phyloP scores from a whole-genome alignment of 1,140 invertebrate species.

The Ectropis grisescens region DNA sequence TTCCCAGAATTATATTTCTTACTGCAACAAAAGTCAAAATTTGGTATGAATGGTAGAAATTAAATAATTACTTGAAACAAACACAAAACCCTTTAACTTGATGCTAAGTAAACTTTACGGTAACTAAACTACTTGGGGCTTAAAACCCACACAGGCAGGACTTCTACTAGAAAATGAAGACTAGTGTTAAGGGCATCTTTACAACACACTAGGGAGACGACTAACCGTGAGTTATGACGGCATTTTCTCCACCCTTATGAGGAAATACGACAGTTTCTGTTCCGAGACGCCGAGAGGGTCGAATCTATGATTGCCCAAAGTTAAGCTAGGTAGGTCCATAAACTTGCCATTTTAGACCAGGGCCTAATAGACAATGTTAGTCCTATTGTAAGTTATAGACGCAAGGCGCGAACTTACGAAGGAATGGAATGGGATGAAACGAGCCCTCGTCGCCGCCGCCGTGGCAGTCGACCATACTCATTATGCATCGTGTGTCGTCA shows the following conservation, averaged over 20 bases:
- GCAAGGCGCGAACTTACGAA: too few relatives aligned
- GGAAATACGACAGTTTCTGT: conserved; percentile 62
- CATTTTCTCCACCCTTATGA: conserved; percentile 62
- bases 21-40: too few relatives aligned
- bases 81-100: too few relatives aligned
- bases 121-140: too few relatives aligned
- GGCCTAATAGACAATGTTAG: too few relatives aligned
- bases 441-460: too few relatives aligned
- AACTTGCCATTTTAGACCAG: conserved; percentile 10
- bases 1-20: conserved; percentile 3
- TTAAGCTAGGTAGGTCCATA: conserved; percentile 29
- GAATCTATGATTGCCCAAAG: conserved; percentile 42
- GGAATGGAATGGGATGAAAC: too few relatives aligned
- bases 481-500: conserved; percentile 17
- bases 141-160: conserved; percentile 44
- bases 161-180: conserved; percentile 56
- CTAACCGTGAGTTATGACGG: conserved; percentile 61
- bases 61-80: too few relatives aligned
- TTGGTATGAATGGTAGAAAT: too few relatives aligned
- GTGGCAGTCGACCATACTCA: too few relatives aligned
- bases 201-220: conserved; percentile 54
- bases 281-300: conserved; percentile 30
- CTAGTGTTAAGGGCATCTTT: conserved; percentile 64
- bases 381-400: too few relatives aligned
- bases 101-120: too few relatives aligned